Percentiles rank a stretch among this genome's conserved stretches.
These are phyloP conservation scores for Stichopus chloronotus DNA, from an alignment of 35 echinoderm and acorn worm species.

Conservation along the genomic window DNA sequence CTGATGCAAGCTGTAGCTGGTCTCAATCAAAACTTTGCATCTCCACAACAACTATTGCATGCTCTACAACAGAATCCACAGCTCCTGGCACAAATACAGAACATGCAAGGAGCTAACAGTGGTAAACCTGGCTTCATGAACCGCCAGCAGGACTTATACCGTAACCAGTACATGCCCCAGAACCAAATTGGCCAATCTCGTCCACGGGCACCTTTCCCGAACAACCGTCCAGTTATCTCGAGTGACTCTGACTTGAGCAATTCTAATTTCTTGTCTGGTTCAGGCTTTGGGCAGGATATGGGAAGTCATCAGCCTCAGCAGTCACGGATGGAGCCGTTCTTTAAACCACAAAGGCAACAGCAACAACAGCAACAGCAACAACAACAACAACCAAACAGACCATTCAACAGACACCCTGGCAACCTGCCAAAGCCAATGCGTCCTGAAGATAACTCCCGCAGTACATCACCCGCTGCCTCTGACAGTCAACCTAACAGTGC, in stretches of 20 bases:
- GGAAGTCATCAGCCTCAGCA: conserved; percentile 73
- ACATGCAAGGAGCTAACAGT: conserved; percentile 51
- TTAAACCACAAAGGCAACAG: conserved; percentile 64
- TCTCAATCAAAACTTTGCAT: conserved; percentile 31
- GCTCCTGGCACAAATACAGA: conserved; percentile 74
- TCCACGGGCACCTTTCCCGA: conserved; percentile 62
- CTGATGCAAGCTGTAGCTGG: conserved; percentile 14
- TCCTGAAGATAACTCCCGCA: conserved; percentile 79
- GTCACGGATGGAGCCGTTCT: conserved; percentile 91
- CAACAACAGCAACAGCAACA: conserved; percentile 17
- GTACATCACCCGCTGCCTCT: conserved; percentile 86
- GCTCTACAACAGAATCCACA: conserved; percentile 76
- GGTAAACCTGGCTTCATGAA: conserved; percentile 44
- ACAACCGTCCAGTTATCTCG: conserved; percentile 45
- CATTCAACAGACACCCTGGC: conserved; percentile 4
- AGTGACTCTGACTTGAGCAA: conserved; percentile 79
- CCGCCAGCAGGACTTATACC: conserved; percentile 35
- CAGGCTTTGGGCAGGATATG: conserved; percentile 68
- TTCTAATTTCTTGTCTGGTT: conserved; percentile 42
- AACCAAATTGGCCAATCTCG: conserved; percentile 79
- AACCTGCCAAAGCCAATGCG: conserved; percentile 66
- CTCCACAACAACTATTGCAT: conserved; percentile 68
- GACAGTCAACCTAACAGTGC: conserved; percentile 85
- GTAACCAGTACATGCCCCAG: conserved; percentile 54
- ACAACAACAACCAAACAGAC: conserved; percentile 58